Conservation (phyloP, 2,888 invertebrate genomes). For the Cynaeus angustus region DNA sequence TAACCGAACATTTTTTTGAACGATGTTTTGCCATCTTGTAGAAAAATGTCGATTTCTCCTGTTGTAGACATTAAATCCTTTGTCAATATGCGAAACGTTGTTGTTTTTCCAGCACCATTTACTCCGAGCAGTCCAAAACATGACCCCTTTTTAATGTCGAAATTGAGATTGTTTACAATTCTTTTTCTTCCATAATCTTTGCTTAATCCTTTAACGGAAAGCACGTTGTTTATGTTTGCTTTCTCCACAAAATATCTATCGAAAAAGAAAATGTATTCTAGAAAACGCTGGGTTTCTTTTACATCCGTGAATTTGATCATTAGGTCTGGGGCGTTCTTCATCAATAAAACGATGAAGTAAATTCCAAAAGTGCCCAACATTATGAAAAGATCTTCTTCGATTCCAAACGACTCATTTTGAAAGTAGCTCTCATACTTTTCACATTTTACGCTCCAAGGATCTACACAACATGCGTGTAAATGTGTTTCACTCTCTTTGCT, state of each 20-base stretch:
- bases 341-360: conserved; percentile 48
- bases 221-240: not conserved
- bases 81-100: not conserved
- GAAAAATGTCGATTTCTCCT: not conserved
- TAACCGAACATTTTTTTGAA: conserved; percentile 87
- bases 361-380: conserved; percentile 57
- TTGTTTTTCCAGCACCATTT: not conserved
- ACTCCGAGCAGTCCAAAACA: conserved; percentile 76
- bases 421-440: conserved; percentile 55
- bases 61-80: not conserved
- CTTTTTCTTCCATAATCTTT: conserved; percentile 57
- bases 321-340: not conserved
- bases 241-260: not conserved
- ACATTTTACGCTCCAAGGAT: not conserved
- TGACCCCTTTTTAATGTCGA: conserved; percentile 81
- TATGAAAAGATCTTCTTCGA: conserved; percentile 48
- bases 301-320: not conserved
- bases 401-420: conserved; percentile 49
- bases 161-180: conserved; percentile 74
- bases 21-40: no score
- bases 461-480: conserved; percentile 64
- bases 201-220: conserved; percentile 49
- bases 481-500: conserved; percentile 30
- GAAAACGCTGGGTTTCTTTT: not conserved
- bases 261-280: no score